Conservation (phyloP, 1,140 invertebrate genomes). For the Diorhabda sublineata region DNA sequence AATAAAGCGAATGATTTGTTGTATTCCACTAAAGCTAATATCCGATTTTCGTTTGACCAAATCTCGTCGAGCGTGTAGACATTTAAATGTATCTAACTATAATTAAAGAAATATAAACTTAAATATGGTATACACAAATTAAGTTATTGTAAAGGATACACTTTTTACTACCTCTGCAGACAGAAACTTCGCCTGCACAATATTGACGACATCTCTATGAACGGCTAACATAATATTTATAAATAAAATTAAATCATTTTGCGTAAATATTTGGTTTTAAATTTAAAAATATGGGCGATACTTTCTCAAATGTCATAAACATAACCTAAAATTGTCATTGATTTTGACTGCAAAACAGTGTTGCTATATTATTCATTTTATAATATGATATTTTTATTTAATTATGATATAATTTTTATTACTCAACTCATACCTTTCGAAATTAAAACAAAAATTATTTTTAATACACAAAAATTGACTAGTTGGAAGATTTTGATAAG, state of each 20-base stretch:
- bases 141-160: slow-evolving; percentile 40
- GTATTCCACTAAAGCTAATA: slow-evolving; percentile 66
- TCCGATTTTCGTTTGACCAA: slow-evolving; percentile 44
- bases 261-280: slow-evolving; percentile 14
- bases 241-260: slow-evolving; percentile 11
- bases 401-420: too few relatives aligned
- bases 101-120: slow-evolving; percentile 26
- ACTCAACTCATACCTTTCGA: too few relatives aligned
- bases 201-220: slow-evolving; percentile 39
- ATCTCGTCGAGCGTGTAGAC: slow-evolving; percentile 37
- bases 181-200: slow-evolving; percentile 44
- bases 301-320: background rate
- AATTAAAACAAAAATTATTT: too few relatives aligned
- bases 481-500: too few relatives aligned
- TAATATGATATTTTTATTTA: too few relatives aligned
- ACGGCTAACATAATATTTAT: slow-evolving; percentile 32
- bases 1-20: slow-evolving; percentile 60
- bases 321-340: slow-evolving; percentile 1
- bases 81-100: slow-evolving; percentile 42
- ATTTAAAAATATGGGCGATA: background rate
- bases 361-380: background rate
- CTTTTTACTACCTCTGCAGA: slow-evolving; percentile 41
- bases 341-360: background rate
- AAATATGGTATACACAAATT: background rate
- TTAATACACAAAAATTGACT: too few relatives aligned